These are phyloP conservation scores for Antidorcas marsupialis DNA, from an alignment of 2,113 vertebrate genomes.

Conservation along the genomic window DNA sequence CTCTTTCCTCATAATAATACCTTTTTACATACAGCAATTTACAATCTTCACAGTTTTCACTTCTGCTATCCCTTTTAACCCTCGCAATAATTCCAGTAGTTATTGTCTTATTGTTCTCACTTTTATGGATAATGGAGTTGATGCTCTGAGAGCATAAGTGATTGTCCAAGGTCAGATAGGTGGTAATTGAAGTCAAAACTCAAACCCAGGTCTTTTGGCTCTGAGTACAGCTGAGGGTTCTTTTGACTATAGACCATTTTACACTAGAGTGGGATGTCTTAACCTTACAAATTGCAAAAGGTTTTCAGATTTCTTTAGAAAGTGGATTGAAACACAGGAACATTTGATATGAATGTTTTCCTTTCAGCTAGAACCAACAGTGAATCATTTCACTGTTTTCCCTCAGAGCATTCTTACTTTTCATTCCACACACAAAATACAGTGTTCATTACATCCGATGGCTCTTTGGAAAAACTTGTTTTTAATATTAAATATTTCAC, in stretches of 20 bases:
- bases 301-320: slow-evolving; percentile 32
- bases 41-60: not conserved
- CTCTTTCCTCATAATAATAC: not conserved
- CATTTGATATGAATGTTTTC: slow-evolving; percentile 30
- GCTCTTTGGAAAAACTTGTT: slow-evolving; percentile 41
- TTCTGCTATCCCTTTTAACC: not conserved
- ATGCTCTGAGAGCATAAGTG: not conserved
- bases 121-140: slow-evolving; percentile 22
- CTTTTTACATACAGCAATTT: slow-evolving; percentile 24
- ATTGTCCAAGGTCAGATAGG: slow-evolving; percentile 33
- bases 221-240: not conserved
- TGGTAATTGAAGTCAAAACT: slow-evolving; percentile 50
- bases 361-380: slow-evolving; percentile 36
- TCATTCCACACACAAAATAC: slow-evolving; percentile 33
- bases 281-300: slow-evolving; percentile 20
- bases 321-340: not conserved
- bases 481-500: slow-evolving; percentile 63
- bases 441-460: slow-evolving; percentile 41
- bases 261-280: not conserved
- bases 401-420: slow-evolving; percentile 48
- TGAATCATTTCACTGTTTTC: slow-evolving; percentile 40
- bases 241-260: slow-evolving; percentile 27
- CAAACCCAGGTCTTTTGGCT: slow-evolving; percentile 55
- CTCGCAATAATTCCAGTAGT: not conserved
- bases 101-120: not conserved